These are phyloP conservation scores for Xestia rhomboidea DNA, from an alignment of 2,888 invertebrate genomes.

Conservation along the genomic window DNA sequence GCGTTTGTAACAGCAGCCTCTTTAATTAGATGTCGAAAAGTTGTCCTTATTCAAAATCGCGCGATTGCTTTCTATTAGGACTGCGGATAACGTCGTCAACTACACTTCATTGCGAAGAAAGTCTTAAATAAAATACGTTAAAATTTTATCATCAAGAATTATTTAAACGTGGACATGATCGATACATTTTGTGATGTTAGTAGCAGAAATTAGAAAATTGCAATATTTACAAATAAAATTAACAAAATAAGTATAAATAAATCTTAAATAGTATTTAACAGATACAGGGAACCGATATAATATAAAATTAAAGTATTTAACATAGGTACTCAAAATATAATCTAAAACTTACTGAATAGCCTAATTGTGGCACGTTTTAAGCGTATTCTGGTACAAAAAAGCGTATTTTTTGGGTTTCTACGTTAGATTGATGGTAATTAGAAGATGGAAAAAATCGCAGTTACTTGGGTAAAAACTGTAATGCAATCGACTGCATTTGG, in stretches of 20 bases:
- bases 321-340: constrained; percentile 56
- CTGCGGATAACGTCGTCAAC: background rate
- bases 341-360: constrained; percentile 59
- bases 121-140: constrained; percentile 48
- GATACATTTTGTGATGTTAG: constrained; percentile 59
- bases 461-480: background rate
- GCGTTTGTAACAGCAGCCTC: background rate
- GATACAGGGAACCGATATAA: constrained; percentile 56
- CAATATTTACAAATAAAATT: constrained; percentile 66
- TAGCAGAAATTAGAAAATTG: constrained; percentile 57
- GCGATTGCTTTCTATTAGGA: constrained; percentile 14
- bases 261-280: constrained; percentile 62
- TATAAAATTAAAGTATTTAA: constrained; percentile 64
- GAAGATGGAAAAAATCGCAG: background rate
- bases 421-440: background rate
- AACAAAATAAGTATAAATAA: constrained; percentile 61
- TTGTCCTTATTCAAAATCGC: background rate
- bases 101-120: constrained; percentile 24
- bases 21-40: background rate
- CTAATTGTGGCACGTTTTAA: constrained; percentile 68
- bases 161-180: constrained; percentile 49
- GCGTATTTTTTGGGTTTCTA: constrained; percentile 40
- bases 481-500: too few relatives aligned
- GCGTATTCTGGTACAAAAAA: constrained; percentile 60
- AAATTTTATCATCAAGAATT: constrained; percentile 49